These are phyloP conservation scores for Epinephelus moara DNA, from an alignment of 2,113 vertebrate genomes.

Conservation along the genomic window DNA sequence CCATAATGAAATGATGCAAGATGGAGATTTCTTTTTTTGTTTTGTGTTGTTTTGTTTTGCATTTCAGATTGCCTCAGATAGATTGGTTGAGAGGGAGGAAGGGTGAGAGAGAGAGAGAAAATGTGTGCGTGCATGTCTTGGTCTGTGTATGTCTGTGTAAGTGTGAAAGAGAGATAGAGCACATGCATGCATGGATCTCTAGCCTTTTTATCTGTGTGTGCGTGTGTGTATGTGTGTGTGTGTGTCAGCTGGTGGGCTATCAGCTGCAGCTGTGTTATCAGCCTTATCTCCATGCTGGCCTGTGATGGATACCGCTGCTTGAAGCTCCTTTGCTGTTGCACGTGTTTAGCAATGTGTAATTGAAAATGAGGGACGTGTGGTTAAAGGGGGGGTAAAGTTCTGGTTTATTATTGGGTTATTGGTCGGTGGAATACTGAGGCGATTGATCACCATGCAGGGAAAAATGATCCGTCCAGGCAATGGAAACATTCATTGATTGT, in stretches of 20 bases:
- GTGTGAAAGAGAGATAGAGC: background rate
- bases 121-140: background rate
- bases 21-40: background rate
- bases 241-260: constrained; percentile 47
- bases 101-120: background rate
- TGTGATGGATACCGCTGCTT: constrained; percentile 66
- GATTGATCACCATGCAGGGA: constrained; percentile 33
- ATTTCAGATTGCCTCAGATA: background rate
- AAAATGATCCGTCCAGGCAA: constrained; percentile 63
- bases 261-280: constrained; percentile 65
- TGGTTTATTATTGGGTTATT: constrained; percentile 53
- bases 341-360: constrained; percentile 79
- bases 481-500: constrained; percentile 66
- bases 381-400: constrained; percentile 28
- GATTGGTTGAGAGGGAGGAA: background rate
- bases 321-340: constrained; percentile 59
- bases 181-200: constrained; percentile 2
- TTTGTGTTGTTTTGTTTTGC: background rate
- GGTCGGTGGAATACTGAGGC: constrained; percentile 46
- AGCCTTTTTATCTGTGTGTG: constrained; percentile 18
- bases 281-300: constrained; percentile 53
- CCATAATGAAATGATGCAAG: constrained; percentile 2
- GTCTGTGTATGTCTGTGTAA: background rate
- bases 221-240: constrained; percentile 13
- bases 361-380: constrained; percentile 68